Percentiles rank a stretch among this genome's conserved stretches.
phyloP scores from a whole-genome alignment of 1,140 invertebrate genomes.

The Luehdorfia chinensis region DNA sequence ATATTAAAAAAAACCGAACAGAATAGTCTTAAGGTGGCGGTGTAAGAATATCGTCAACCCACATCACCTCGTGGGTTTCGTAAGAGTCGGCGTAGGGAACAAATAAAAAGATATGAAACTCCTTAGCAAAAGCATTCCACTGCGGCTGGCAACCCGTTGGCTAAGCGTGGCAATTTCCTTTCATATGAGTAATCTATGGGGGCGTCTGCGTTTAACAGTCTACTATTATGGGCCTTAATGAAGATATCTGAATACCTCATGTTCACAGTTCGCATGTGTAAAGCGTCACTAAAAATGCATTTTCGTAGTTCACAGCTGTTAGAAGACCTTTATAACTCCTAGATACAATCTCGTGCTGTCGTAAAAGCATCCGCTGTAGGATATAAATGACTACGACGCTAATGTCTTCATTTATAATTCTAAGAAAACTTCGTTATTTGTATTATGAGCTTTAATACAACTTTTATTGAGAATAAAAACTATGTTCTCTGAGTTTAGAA shows the following conservation, averaged over 20 bases:
- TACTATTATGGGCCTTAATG: too few relatives aligned
- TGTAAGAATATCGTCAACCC: too few relatives aligned
- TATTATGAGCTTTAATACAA: background rate
- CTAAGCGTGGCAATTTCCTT: too few relatives aligned
- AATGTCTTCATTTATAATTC: slow-evolving; percentile 1
- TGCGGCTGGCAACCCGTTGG: too few relatives aligned
- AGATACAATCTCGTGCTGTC: slow-evolving; percentile 1
- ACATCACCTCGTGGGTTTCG: too few relatives aligned
- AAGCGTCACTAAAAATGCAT: background rate
- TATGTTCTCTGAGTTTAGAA: too few relatives aligned
- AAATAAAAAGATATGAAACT: background rate
- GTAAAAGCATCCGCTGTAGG: background rate
- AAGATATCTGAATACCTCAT: background rate
- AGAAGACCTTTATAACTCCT: background rate
- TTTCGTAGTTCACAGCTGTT: slow-evolving; percentile 3
- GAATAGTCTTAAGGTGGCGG: too few relatives aligned
- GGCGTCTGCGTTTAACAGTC: background rate
- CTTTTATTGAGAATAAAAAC: background rate
- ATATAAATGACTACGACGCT: slow-evolving; percentile 2
- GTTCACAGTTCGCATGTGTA: background rate
- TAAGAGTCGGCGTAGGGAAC: too few relatives aligned
- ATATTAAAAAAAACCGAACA: too few relatives aligned
- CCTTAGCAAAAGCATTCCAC: background rate
- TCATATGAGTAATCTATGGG: too few relatives aligned
- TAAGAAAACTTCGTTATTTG: background rate